Evolutionary conservation across 1,140 invertebrate species (phyloP), one percentile per base, ranked within the genome.

Genomic region (Aporrectodea caliginosa): DNA sequence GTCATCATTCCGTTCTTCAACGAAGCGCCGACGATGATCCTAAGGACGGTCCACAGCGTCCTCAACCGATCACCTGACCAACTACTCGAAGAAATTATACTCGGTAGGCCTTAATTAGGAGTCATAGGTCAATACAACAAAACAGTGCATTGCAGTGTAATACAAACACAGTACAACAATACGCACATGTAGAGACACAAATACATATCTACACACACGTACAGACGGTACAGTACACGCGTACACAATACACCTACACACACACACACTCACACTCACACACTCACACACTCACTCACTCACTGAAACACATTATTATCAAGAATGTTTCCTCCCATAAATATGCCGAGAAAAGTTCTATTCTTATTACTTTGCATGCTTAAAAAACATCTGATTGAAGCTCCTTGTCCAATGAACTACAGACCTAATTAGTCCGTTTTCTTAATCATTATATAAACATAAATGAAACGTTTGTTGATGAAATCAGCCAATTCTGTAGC

Each of bases 1-100:
- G 90, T 98, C 32, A 92, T 99, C n/a, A 95, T 99, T 85, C 98
- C 96, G 84, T 98, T 98, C 85, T 97, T 95, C 86, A 98, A 98
- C 89, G 97, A 99, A 88, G 96, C 98, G 85, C 93, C 92, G 77
- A 91, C 92, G 80, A 96, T 96, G 2, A 88, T 99, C 0, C 88
- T 97, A 77, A 89, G 98, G 84, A 97, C 96, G 0, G 88, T 99
- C 27, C 92, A 96, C 84, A 95, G 94, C 1, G 92, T 99, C 78
- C 85, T 98, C 32, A 92, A 95, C 83, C 90, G 94, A 82, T 96
- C 95, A n/a, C 94, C 95, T 1, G 79, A 85, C 0, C 84, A 91
- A 78, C 85, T 96, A 1, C 85, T 99, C 0, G 92, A 96, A 83
- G 96, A 99, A 90, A 94, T 99, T 78, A 92, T 99, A 74, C 89